A percentile compares a stretch with the other conserved stretches of the same genome.
These are phyloP conservation scores for Scytalopus superciliaris DNA, from an alignment of 2,113 vertebrate species.

Conservation along the genomic window DNA sequence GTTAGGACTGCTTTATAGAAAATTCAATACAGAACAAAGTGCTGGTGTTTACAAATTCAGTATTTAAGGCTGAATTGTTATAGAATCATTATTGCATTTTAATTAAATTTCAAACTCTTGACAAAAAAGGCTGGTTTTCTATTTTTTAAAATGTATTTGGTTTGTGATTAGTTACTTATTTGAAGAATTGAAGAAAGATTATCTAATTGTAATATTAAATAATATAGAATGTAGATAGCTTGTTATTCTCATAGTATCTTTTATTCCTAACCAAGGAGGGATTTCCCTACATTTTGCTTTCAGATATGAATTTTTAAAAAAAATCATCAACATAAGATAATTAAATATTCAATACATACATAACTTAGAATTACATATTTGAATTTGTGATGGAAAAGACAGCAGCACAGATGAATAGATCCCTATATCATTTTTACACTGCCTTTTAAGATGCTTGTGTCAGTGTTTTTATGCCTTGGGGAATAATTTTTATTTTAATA, in stretches of 20 bases:
- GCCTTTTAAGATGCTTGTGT: constrained; percentile 17
- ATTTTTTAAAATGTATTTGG: neutral
- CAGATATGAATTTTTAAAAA: neutral
- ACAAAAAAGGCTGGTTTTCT: neutral
- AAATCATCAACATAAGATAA: neutral
- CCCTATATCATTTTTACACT: neutral
- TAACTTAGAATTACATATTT: constrained; percentile 20
- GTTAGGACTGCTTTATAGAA: neutral
- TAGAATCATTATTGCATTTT: neutral
- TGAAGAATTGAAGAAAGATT: neutral
- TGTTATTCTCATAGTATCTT: neutral
- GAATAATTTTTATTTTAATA: constrained; percentile 36
- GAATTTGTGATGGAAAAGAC: neutral
- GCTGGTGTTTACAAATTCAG: neutral
- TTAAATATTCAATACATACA: neutral
- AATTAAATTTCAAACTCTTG: neutral
- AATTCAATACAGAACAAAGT: neutral
- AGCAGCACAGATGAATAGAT: neutral
- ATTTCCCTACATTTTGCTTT: neutral
- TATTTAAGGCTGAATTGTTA: neutral
- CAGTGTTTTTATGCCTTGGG: constrained; percentile 10
- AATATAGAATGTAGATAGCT: neutral
- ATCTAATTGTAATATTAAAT: neutral
- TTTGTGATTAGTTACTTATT: neutral
- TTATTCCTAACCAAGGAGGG: neutral